A percentile compares a stretch with the other conserved stretches of the same genome.
phyloP scores from a whole-genome alignment of 2,113 vertebrate genomes.

The Thamnaconus septentrionalis region DNA sequence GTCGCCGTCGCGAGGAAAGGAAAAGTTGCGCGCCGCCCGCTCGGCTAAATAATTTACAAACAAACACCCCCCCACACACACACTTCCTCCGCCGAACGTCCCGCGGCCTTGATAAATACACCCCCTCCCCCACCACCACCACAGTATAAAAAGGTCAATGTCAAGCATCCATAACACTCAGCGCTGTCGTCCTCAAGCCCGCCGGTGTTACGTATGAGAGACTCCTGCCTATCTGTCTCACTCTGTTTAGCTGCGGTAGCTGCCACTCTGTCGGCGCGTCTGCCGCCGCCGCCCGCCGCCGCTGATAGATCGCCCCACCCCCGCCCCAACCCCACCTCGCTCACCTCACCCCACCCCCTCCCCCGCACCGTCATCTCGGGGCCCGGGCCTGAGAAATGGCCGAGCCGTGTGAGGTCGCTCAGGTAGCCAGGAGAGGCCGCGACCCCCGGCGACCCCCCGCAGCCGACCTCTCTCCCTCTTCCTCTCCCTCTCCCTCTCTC shows the following conservation, averaged over 20 bases:
- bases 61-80: conserved; percentile 30
- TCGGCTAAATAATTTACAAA: conserved; percentile 70
- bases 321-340: conserved; percentile 14
- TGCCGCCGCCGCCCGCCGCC: conserved; percentile 54
- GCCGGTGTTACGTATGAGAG: conserved; percentile 73
- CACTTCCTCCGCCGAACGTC: conserved; percentile 23
- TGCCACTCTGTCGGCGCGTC: conserved; percentile 73
- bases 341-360: conserved; percentile 5
- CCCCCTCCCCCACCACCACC: conserved; percentile 18
- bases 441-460: conserved; percentile 51
- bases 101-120: conserved; percentile 66
- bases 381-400: conserved; percentile 69
- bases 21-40: conserved; percentile 50
- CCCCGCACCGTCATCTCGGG: conserved; percentile 51
- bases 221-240: conserved; percentile 74
- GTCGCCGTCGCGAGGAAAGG: conserved; percentile 21
- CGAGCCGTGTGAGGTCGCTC: conserved; percentile 71
- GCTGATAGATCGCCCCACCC: conserved; percentile 72
- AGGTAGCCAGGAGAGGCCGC: conserved; percentile 61
- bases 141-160: conserved; percentile 63
- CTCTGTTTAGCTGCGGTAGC: conserved; percentile 75
- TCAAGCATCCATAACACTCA: conserved; percentile 76
- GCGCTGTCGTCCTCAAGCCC: conserved; percentile 68
- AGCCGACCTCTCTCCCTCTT: conserved; percentile 59
- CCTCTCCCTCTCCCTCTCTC: conserved; percentile 39